phyloP scores from a whole-genome alignment of 2,113 vertebrate species.

The Genyomyrus donnyi region DNA sequence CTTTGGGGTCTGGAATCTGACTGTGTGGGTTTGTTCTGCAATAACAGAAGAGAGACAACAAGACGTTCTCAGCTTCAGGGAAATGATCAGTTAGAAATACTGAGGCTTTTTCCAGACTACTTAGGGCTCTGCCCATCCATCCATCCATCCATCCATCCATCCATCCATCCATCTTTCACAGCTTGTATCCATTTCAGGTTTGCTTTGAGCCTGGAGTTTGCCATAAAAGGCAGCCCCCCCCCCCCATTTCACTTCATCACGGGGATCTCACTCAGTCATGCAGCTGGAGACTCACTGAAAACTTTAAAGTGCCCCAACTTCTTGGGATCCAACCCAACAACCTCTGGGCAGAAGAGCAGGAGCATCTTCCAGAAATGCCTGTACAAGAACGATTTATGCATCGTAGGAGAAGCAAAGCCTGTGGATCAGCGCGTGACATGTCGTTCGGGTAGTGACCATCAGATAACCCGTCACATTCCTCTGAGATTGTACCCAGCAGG shows the following conservation, averaged over 20 bases:
- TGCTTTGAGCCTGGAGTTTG: neutral
- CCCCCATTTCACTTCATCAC: neutral
- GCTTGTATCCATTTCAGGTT: neutral
- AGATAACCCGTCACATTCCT: neutral
- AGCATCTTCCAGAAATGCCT: neutral
- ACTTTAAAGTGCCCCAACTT: neutral
- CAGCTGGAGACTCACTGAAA: neutral
- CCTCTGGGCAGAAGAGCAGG: neutral
- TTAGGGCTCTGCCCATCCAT: neutral
- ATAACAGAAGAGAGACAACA: neutral
- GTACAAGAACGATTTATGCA: neutral
- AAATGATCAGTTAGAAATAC: neutral
- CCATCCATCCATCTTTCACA: neutral
- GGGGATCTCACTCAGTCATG: neutral
- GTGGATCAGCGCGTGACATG: neutral
- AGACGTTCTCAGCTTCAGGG: neutral
- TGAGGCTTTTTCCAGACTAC: neutral
- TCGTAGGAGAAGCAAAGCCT: neutral
- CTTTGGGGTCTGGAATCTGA: neutral
- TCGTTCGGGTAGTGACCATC: neutral
- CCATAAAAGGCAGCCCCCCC: neutral
- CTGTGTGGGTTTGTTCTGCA: neutral
- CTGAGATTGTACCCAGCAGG: neutral
- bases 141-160: neutral
- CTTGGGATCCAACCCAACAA: neutral